Evolutionary conservation across 2,888 invertebrate species (phyloP).

Genomic region (Steinernema hermaphroditum): DNA sequence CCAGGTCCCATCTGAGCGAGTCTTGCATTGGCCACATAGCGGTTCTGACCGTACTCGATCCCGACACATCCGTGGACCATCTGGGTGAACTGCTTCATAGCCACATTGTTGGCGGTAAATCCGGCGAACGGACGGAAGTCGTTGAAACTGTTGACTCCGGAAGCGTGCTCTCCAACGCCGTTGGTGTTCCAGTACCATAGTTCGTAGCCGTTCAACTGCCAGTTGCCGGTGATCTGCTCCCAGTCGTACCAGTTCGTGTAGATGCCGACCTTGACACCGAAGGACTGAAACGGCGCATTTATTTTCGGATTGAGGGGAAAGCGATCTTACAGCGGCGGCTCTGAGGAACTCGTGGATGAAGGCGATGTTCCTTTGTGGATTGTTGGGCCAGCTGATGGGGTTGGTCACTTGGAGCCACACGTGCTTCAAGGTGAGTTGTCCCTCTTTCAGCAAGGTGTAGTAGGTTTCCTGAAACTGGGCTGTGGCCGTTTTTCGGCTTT

Average conservation of each 20-base stretch:
- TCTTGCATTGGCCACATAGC: neutral
- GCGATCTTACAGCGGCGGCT: neutral
- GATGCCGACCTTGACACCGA: constrained; percentile 20
- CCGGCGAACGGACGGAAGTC: constrained; percentile 51
- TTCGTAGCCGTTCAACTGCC: constrained; percentile 35
- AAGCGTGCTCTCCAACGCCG: constrained; percentile 46
- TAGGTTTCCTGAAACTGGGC: neutral
- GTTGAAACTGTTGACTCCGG: constrained; percentile 43
- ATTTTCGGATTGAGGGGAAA: no score
- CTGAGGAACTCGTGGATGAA: constrained; percentile 40
- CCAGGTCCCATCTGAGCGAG: no score
- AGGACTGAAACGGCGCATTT: neutral
- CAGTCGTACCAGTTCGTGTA: constrained; percentile 35
- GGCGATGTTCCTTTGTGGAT: constrained; percentile 41
- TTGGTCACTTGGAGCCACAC: constrained; percentile 53
- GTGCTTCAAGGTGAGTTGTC: constrained; percentile 35
- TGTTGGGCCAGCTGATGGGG: constrained; percentile 50
- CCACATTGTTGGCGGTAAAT: constrained; percentile 39
- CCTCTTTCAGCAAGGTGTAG: neutral
- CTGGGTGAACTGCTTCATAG: constrained; percentile 21
- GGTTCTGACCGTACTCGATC: neutral
- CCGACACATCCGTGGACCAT: neutral
- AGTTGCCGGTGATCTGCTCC: constrained; percentile 34
- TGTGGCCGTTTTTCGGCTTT: neutral
- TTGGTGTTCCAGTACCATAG: constrained; percentile 51